Evolutionary conservation across 2,888 invertebrate species (phyloP), one percentile per base, ranked within the genome.

Genomic region (Cyclophora punctaria): DNA sequence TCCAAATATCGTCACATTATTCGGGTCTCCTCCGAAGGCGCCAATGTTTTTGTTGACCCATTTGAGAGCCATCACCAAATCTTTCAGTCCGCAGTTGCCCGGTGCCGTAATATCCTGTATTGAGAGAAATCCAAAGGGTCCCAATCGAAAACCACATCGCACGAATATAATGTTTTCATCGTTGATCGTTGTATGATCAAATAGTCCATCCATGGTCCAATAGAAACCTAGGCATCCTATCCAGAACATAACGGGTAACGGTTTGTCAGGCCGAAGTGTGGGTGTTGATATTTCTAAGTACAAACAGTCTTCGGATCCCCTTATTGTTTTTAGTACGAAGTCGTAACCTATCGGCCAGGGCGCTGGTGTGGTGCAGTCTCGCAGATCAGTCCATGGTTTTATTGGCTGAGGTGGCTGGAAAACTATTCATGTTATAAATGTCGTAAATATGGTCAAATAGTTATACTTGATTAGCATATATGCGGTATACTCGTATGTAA

Each of bases 221-320:
- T 69, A 49, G 61, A 78, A 90, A 35, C 66, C 70, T 55, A 69
- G 86, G 46, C 83, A 74, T 51, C 89, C 87, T 48, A 90, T 80
- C 82, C 85, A 90, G 54, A 90, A 85, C 85, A 90, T 85, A 2
- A 90, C 89, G 35, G 90, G 89, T 60, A 83, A 62, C 7, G 66
- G 76, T 57, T 84, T 71, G 1, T 72, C 64, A 3, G 81, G 73
- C 41, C 72, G 67, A 5, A 80, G 57, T 53, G 65, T 75, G 54
- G 80, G 80, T 40, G 80, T 76, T 35, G 71, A 72, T 7, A 89
- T 64, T 60, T 87, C 83, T 42, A 89, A 66, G 53, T 84, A 86
- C 0, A 89, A 75, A 57, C 89, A 89, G 60, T 89, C 89, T 71
- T 89, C 89, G 37, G 79, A 73, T 41, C 86, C 84, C 43, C 55